phyloP scores from a whole-genome alignment of 2,888 invertebrate species.

The Caenorhabditis zanzibari region DNA sequence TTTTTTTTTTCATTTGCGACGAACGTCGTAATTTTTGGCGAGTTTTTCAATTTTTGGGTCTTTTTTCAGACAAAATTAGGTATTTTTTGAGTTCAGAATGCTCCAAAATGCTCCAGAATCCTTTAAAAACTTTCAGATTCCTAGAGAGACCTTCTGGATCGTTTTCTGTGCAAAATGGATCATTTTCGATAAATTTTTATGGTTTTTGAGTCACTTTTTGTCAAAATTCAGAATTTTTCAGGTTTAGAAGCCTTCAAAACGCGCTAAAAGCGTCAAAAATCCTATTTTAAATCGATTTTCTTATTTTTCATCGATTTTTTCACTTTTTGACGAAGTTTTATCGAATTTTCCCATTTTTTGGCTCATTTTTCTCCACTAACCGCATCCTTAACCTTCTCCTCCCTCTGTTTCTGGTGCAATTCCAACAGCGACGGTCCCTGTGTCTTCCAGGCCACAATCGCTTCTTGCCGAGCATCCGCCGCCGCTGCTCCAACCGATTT shows the following conservation, averaged over 20 bases:
- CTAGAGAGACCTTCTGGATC: too few relatives aligned
- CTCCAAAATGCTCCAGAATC: too few relatives aligned
- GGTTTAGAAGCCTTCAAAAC: too few relatives aligned
- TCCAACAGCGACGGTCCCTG: conserved; percentile 54
- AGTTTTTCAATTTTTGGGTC: too few relatives aligned
- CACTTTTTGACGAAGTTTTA: neutral
- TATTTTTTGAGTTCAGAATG: too few relatives aligned
- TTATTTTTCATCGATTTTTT: neutral
- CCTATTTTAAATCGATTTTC: too few relatives aligned
- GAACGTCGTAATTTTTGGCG: too few relatives aligned
- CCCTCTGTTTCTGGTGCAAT: conserved; percentile 53
- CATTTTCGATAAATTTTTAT: neutral
- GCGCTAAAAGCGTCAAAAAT: too few relatives aligned
- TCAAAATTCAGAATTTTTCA: neutral
- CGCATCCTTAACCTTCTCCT: conserved; percentile 34
- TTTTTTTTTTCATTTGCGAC: too few relatives aligned
- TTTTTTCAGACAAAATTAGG: too few relatives aligned
- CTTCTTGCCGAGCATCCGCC: conserved; percentile 55
- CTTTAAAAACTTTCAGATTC: too few relatives aligned
- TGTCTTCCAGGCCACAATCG: conserved; percentile 45
- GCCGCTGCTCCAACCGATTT: conserved; percentile 39
- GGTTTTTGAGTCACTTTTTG: neutral
- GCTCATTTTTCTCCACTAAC: neutral
- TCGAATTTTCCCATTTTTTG: neutral
- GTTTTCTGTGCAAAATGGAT: too few relatives aligned